phyloP scores from a whole-genome alignment of 2,797 vertebrate genomes.

The Coregonus suidteri region DNA sequence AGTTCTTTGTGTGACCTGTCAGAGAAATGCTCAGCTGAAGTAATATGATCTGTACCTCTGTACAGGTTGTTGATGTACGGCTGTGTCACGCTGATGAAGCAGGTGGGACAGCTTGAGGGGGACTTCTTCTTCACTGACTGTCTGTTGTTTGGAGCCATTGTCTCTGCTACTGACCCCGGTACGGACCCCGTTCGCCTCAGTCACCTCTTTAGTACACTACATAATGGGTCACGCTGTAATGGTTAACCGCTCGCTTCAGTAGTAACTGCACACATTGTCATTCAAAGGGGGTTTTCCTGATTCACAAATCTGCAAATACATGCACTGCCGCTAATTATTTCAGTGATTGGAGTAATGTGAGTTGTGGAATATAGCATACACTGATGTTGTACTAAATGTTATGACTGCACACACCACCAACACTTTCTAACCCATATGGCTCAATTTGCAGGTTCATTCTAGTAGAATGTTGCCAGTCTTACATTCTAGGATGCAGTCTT shows the following conservation, averaged over 20 bases:
- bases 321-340: neutral
- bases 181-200: neutral
- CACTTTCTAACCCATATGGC: neutral
- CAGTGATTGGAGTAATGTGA: too few species aligned
- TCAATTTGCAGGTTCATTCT: neutral
- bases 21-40: neutral
- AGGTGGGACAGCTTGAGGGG: slow-evolving; percentile 82
- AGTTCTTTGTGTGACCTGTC: neutral
- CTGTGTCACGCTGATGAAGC: slow-evolving; percentile 90
- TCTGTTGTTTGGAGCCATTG: slow-evolving; percentile 91
- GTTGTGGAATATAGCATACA: neutral
- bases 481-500: neutral
- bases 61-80: slow-evolving; percentile 90
- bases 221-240: neutral
- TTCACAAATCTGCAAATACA: neutral
- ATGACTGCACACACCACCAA: neutral
- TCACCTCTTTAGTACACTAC: neutral
- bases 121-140: slow-evolving; percentile 98
- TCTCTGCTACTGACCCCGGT: slow-evolving; percentile 98
- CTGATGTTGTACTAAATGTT: neutral
- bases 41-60: neutral
- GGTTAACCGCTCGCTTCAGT: neutral
- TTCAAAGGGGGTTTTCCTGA: neutral
- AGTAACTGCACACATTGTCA: neutral
- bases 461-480: neutral